Base-by-base conservation (phyloP, 2,113 vertebrate species). In the Pithys albifrons region DNA sequence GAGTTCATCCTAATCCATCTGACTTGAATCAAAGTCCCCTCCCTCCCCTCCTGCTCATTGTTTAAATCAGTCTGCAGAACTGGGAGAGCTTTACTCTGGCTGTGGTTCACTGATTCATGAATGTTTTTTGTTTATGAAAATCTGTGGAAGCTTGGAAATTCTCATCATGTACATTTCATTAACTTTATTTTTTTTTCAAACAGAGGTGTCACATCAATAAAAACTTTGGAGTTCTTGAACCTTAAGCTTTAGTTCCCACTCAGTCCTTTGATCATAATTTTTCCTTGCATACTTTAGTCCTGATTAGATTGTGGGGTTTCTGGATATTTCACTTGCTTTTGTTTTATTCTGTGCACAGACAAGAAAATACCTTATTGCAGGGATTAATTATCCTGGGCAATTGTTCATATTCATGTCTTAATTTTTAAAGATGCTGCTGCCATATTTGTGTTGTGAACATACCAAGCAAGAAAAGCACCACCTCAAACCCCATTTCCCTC, bases 41-140 rank as follows among this genome's bases (percentile, higher is more conserved):
- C 91, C 64, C 49, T 71, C 62, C 74, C 58, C 67, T 84, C 83
- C 64, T 85, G 58, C 80, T 79, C 88, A 66, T 62, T 71, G 73
- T 88, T 93, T 72, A 45, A 96, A 83, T 84, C 70, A 41, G 29
- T 61, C 51, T 95, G 81, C 85, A 82, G 49, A 91, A 74, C 28
- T 28, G 51, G 78, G 37, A 89, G 95, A 93, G 93, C 95, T 86
- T 96, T 78, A 75, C 43, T 78, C 1, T 81, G 88, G 74, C 88
- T 96, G 92, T 95, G 96, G 94, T 91, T 95, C 90, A 91, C 95
- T 96, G 77, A 97, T 98, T 97, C 91, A 86, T 96, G 91, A 97
- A 97, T 95, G 95, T 45, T 58, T 94, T 97, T 97, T 94, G 92
- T 88, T 96, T 83, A 89, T 82, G 35, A 73, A 85, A 94, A 90